phyloP scores from a whole-genome alignment of 2,888 invertebrate species.

The Pollenia labialis region DNA sequence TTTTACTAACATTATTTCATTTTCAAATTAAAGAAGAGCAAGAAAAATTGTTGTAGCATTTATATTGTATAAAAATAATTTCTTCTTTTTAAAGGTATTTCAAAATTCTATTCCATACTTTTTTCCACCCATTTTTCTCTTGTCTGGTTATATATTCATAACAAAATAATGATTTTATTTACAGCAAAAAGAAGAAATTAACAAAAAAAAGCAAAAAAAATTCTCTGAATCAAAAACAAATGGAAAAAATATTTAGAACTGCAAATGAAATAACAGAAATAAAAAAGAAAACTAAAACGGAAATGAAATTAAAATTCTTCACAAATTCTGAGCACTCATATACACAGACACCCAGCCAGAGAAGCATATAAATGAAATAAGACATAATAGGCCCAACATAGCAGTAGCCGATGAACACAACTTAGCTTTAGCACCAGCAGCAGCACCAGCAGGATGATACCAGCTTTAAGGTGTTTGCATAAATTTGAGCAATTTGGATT shows the following conservation, averaged over 20 bases:
- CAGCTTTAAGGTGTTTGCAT: slow-evolving; percentile 65
- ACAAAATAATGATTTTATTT: slow-evolving; percentile 59
- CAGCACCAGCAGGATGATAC: not conserved
- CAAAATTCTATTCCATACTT: slow-evolving; percentile 23
- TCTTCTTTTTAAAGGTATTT: slow-evolving; percentile 47
- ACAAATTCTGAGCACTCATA: slow-evolving; percentile 37
- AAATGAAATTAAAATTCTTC: slow-evolving; percentile 71
- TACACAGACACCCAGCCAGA: not conserved
- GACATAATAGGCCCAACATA: not conserved
- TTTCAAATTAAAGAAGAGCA: not conserved
- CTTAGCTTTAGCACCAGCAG: slow-evolving; percentile 28
- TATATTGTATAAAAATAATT: slow-evolving; percentile 28
- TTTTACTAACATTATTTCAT: slow-evolving; percentile 38
- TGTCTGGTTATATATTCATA: slow-evolving; percentile 14
- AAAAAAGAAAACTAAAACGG: slow-evolving; percentile 52
- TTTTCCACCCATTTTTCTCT: not conserved
- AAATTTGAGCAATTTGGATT: slow-evolving; percentile 46
- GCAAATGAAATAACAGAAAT: slow-evolving; percentile 29
- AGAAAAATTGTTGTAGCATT: not conserved
- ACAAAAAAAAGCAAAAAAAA: slow-evolving; percentile 21
- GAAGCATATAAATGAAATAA: not conserved
- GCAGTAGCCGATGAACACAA: not conserved
- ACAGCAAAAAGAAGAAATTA: slow-evolving; percentile 22
- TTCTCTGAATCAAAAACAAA: slow-evolving; percentile 47
- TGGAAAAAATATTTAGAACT: slow-evolving; percentile 5